Evolutionary conservation across 2,888 invertebrate genomes (phyloP), one percentile per base, ranked within the genome.

Genomic region (Parnassius mnemosyne): DNA sequence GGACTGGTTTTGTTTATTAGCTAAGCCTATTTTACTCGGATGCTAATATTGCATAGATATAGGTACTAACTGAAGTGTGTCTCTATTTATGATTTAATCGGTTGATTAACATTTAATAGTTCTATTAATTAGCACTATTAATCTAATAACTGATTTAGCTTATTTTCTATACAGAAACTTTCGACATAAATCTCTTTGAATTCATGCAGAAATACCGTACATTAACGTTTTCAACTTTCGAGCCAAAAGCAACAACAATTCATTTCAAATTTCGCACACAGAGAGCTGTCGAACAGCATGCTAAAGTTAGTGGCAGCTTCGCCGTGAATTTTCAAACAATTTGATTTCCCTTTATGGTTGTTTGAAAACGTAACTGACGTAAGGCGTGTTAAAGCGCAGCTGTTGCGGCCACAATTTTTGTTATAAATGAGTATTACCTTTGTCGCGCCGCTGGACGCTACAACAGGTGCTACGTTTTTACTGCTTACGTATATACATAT

Each of bases 271-370:
- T 46, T 7, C n/a, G 12, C 46, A 43, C 34, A 34, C 34, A 13
- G 34, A 56, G 47, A 11, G 49, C 34, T 10, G 41, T 41, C 5
- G 41, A 56, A 41, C 13, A n/a, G 44, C 56, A 13, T 56, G 47
- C 34, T 34, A 20, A 47, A 11, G n/a, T 7, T 44, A 10, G 25
- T 49, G 49, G 49, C 47, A 11, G 49, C 50, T 13, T 50, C 50
- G 57, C 20, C 16, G 11, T 57, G 34, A 9, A 9, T 13, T 11
- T 50, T 57, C 49, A 41, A 57, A 57, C 57, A 42, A 57, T 57
- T 50, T 16, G 49, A 50, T 57, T 42, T 57, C 16, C 41, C 49
- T 56, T 49, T 56, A 10, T 41, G 47, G 41, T 25, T 44, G 49
- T 57, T 50, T 41, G 57, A 57, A 57, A 34, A 43, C 10, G 43